These are phyloP conservation scores for Spialia ferax DNA, from an alignment of 2,888 invertebrate genomes.

Conservation along the genomic window DNA sequence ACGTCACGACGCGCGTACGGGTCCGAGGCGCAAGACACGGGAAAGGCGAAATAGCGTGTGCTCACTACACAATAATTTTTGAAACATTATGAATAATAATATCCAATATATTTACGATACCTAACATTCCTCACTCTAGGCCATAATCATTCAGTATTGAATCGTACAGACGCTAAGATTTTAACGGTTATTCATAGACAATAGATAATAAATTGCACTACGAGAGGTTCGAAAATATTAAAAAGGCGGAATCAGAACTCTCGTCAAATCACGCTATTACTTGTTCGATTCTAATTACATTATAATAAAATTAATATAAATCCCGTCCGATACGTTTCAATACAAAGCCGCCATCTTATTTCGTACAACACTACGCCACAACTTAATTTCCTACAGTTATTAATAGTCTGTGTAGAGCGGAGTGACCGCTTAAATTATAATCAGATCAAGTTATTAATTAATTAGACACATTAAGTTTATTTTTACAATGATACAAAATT, in stretches of 20 bases:
- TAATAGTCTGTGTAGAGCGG: conserved; percentile 36
- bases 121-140: conserved; percentile 27
- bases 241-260: conserved; percentile 37
- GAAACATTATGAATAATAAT: conserved; percentile 38
- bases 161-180: conserved; percentile 12
- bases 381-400: conserved; percentile 25
- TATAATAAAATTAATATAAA: conserved; percentile 22
- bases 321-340: conserved; percentile 25
- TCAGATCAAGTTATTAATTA: conserved; percentile 36
- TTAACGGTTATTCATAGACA: not conserved
- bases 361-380: conserved; percentile 31
- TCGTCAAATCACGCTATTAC: conserved; percentile 24
- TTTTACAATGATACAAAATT: conserved; percentile 36
- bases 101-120: conserved; percentile 38
- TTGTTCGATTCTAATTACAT: conserved; percentile 1
- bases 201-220: not conserved
- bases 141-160: conserved; percentile 9
- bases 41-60: conserved; percentile 80
- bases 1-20: conserved; percentile 3
- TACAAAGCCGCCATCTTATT: conserved; percentile 10
- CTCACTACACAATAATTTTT: conserved; percentile 62
- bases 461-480: conserved; percentile 23
- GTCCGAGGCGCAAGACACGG: conserved; percentile 39
- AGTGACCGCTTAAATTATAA: conserved; percentile 33
- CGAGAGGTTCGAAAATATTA: conserved; percentile 34